Evolutionary conservation across 1,140 invertebrate genomes (phyloP), one percentile per base, ranked within the genome.

Genomic region (Diachasmimorpha longicaudata): DNA sequence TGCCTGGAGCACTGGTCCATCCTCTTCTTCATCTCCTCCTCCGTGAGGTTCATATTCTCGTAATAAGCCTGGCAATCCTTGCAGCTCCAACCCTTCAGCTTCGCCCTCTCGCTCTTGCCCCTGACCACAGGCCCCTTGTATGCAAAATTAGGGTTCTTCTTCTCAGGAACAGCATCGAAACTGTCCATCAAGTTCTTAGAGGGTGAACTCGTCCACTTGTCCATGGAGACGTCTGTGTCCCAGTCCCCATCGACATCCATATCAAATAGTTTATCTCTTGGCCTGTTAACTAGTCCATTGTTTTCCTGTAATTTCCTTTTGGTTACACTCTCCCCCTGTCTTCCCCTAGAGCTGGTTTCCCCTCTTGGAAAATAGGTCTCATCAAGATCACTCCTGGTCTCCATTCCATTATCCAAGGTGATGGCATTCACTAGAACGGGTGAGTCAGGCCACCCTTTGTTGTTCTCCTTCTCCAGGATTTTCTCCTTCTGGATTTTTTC

Each of bases 1-100:
- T 91, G 90, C 46, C 86, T 85, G 8, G 90, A 90, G 81, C 90
- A 91, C 36, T 83, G 74, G 78, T 90, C 85, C 78, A 83, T 85
- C 0, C 80, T 77, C 71, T 84, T 81, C 79, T 85, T 72, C 37
- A 88, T 58, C 80, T 90, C 85, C 67, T 84, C 74, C 2, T 85
- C 80, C 1, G 85, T 73, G 44, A 87, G 77, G 48, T 83, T 79
- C 63, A 88, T 79, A 42, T 76, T 79, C 68, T 78, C 31, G 72
- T 90, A 90, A 80, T 89, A 91, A 88, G 90, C 76, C 16, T 68
- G 31, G 11, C 25, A 68, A 16, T 68, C 66, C 67, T 82, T 80
- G 75, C 90, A 90, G 74, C 79, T 71, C 82, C 84, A 84, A 21
- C 89, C 90, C 55, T 80, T 75, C 69, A 90, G 75, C 69, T 85